Percentiles rank a stretch among this genome's conserved stretches.
phyloP scores from a whole-genome alignment of 2,888 invertebrate species.

The Branchipolynoe longqiensis region DNA sequence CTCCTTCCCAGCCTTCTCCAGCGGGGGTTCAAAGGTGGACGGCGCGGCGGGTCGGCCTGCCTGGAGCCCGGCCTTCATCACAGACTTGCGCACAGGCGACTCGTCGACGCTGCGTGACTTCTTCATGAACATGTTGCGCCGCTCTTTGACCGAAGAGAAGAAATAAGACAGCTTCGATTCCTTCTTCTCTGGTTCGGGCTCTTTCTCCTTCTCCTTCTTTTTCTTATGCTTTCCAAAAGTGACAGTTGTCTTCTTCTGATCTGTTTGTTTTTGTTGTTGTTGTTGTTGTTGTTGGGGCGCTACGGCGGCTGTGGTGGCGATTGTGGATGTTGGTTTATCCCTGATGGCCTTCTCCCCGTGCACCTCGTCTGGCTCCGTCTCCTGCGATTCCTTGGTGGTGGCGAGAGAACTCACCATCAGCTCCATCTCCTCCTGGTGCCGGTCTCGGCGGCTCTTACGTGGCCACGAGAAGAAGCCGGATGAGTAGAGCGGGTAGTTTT shows the following conservation, averaged over 20 bases:
- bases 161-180: conserved; percentile 57
- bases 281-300: neutral
- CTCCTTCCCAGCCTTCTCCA: neutral
- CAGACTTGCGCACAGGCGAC: conserved; percentile 60
- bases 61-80: conserved; percentile 64
- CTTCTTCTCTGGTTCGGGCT: conserved; percentile 20
- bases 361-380: neutral
- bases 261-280: conserved; percentile 14
- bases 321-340: too few species aligned
- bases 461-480: conserved; percentile 48
- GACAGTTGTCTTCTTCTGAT: conserved; percentile 4
- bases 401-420: neutral
- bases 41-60: conserved; percentile 65
- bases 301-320: neutral
- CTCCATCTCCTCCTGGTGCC: conserved; percentile 4
- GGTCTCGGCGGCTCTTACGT: conserved; percentile 20
- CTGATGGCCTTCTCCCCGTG: neutral
- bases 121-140: conserved; percentile 66
- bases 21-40: conserved; percentile 56
- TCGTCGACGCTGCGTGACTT: conserved; percentile 67
- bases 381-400: neutral
- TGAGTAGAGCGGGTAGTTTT: conserved; percentile 60
- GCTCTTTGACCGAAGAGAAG: conserved; percentile 67
- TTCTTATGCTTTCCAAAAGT: conserved; percentile 26
- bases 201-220: conserved; percentile 6